Evolutionary conservation across 2,113 vertebrate genomes (phyloP), one percentile per base, ranked within the genome.

Genomic region (Machaerirhynchus nigripectus): DNA sequence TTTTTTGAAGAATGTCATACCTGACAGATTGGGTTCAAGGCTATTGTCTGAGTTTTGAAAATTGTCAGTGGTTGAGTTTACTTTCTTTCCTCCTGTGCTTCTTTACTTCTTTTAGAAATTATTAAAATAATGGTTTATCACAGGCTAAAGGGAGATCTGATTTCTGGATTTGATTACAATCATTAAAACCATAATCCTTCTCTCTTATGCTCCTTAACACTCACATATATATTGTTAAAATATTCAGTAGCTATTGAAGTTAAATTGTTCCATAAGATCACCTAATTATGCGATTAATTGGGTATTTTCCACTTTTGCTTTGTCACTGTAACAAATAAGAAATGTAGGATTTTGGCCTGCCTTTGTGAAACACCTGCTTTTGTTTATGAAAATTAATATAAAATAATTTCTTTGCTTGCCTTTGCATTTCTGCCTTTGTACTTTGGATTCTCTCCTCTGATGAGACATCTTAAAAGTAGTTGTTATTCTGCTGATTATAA

Each of bases 221-320:
- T 89, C 74, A 77, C 60, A 56, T 94, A 80, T 78, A 82, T 96
- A 71, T 93, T 96, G 73, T 93, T 96, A 94, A 96, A 95, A 95
- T 93, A 95, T 84, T 92, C 65, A 86, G 68, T 96, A 88, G 42
- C 40, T 82, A n/a, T 85, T 96, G 67, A 90, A 93, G 55, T 81
- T 92, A 93, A 95, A 79, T 76, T 91, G 20, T 79, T 92, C 49
- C 53, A 74, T 60, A 74, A 85, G 68, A 92, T 87, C 19, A 77
- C 24, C 46, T 81, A 56, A 55, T 89, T 56, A 64, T 64, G 24
- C 33, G 87, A 44, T 68, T 96, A 93, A 93, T 57, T 95, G 61
- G 17, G 2, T 87, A 49, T 97, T 92, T 96, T 96, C 80, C 28
- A 44, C 76, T 87, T 94, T 67, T 93, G 10, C 40, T 92, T 87